Evolutionary conservation across 2,888 invertebrate genomes (phyloP).

Genomic region (Agrotis exclamationis): DNA sequence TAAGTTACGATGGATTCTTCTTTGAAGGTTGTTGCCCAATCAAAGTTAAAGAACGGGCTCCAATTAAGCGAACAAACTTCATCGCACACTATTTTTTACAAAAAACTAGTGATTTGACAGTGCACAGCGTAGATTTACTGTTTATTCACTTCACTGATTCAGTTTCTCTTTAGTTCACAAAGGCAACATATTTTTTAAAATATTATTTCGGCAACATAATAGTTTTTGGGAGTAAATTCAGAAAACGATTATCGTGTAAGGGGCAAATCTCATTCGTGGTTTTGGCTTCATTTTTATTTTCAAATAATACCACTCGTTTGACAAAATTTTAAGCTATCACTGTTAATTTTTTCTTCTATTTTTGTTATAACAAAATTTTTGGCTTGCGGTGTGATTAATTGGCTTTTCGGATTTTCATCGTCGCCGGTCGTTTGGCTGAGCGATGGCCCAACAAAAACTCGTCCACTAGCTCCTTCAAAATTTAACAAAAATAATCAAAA

Average conservation of each 20-base stretch:
- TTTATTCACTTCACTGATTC: constrained; percentile 10
- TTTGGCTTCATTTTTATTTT: constrained; percentile 88
- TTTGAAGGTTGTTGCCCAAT: neutral
- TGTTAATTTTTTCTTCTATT: constrained; percentile 86
- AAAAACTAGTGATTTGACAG: constrained; percentile 3
- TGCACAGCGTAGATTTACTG: constrained; percentile 18
- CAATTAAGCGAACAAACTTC: neutral
- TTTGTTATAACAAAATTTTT: constrained; percentile 86
- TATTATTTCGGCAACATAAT: neutral
- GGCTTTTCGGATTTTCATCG: constrained; percentile 79
- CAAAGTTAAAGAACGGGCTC: neutral
- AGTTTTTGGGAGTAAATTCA: constrained; percentile 8
- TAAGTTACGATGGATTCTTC: neutral
- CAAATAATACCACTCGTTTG: constrained; percentile 89
- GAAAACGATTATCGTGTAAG: constrained; percentile 73
- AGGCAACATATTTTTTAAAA: neutral
- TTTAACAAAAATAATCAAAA: constrained; percentile 85
- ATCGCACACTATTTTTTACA: constrained; percentile 22
- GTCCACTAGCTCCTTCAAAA: constrained; percentile 85
- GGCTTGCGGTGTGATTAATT: constrained; percentile 91
- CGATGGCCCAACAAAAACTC: constrained; percentile 72
- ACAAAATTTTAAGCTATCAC: constrained; percentile 88
- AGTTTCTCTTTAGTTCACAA: constrained; percentile 6
- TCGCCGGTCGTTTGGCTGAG: constrained; percentile 69
- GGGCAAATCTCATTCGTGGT: constrained; percentile 87